Evolutionary conservation across 2,888 invertebrate species (phyloP), one percentile per base, ranked within the genome.

Genomic region (Chrysolina americana): DNA sequence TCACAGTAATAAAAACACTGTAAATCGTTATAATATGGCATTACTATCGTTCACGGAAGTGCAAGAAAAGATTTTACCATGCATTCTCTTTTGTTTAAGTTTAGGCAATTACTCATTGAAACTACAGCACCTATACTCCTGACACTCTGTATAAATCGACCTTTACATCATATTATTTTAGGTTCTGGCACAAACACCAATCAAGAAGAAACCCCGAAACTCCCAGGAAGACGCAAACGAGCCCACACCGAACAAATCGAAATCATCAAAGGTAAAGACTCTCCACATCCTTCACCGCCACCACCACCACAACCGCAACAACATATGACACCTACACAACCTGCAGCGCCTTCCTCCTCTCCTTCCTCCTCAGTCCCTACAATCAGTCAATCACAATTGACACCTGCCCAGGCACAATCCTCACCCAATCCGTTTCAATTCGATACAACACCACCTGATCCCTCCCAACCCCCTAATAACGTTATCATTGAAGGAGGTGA

Each of bases 401-500:
- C 50, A 17, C 19, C 59, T 21, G 10, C 59, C 48, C 15, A 63
- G 62, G 41, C 72, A 74, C 48, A 63, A 63, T 19, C 41, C 64
- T 19, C 75, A 65, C 59, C 44, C 66, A n/a, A 71, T 71, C 63
- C 59, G 36, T 44, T 23, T 44, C n/a, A 23, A 47, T 41, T 66
- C 17, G 50, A 68, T 48, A 70, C 63, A 53, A 66, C 66, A 28
- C 41, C 64, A 50, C 56, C 79, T 41, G 73, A 71, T 50, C 74
- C 75, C 15, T 10, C 15, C 64, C 64, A 47, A 17, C 70, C 78
- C 66, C 78, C 76, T 76, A 83, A 81, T 78, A 82, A 85, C 75
- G 81, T 86, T 78, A 86, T 86, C 63, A 86, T 86, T 79, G 86
- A 87, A 83, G 85, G 85, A 73, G 94, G 94, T 4, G 93, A 95